Conservation (phyloP, 2,797 vertebrate genomes). For the Octomys mimax region DNA sequence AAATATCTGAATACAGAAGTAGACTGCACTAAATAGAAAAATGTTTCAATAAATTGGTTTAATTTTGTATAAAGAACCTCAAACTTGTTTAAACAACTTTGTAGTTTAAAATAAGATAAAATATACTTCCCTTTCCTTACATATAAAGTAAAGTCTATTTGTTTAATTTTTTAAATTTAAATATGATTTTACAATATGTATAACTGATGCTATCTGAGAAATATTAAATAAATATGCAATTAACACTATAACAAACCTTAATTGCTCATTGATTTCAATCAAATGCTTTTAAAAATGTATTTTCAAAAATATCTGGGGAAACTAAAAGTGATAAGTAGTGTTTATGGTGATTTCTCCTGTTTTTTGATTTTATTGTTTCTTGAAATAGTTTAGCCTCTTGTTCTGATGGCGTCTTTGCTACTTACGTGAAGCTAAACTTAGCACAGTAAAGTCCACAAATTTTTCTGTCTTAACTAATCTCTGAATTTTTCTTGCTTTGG, state of each 20-base stretch:
- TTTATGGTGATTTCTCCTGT: background rate
- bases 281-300: constrained; percentile 5
- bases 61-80: background rate
- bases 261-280: background rate
- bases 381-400: background rate
- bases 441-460: background rate
- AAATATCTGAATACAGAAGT: background rate
- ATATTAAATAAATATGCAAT: background rate
- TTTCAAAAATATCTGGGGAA: background rate
- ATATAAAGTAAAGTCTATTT: background rate
- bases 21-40: background rate
- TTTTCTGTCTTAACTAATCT: constrained; percentile 12
- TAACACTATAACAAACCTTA: background rate
- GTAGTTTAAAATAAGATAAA: constrained; percentile 30
- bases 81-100: background rate
- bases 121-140: background rate
- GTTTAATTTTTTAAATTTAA: constrained; percentile 45
- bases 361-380: background rate
- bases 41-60: background rate
- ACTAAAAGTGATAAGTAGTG: constrained; percentile 10
- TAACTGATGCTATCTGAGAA: background rate
- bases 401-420: background rate
- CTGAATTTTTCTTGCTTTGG: background rate
- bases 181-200: background rate
- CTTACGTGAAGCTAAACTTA: constrained; percentile 3